Percentiles rank a stretch among this genome's conserved stretches.
phyloP scores from a whole-genome alignment of 2,888 invertebrate genomes.

The Pelosia muscerda region DNA sequence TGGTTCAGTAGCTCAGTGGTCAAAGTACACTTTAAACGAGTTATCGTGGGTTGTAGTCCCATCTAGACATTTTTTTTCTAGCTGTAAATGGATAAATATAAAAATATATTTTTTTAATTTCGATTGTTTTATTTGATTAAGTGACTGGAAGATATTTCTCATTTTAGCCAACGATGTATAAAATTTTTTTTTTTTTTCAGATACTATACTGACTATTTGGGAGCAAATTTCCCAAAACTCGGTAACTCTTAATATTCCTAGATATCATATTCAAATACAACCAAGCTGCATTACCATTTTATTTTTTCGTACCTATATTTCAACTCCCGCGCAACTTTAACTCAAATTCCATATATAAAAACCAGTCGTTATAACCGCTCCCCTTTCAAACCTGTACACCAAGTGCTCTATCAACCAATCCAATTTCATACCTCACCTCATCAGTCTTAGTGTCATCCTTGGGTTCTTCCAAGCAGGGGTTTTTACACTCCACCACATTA shows the following conservation, averaged over 20 bases:
- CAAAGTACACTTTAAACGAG: too few species aligned
- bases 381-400: conserved; percentile 92
- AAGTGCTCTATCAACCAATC: conserved; percentile 91
- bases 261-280: neutral
- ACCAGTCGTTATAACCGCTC: conserved; percentile 35
- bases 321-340: conserved; percentile 30
- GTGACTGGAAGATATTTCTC: too few species aligned
- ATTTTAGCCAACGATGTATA: too few species aligned
- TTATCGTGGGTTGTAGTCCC: too few species aligned
- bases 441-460: conserved; percentile 78
- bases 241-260: too few species aligned
- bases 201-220: too few species aligned
- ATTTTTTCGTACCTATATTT: too few species aligned
- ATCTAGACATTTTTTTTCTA: neutral
- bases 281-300: neutral
- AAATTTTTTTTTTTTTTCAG: neutral
- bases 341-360: neutral
- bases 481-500: conserved; percentile 75
- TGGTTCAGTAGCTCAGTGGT: too few species aligned
- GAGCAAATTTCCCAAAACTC: too few species aligned
- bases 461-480: conserved; percentile 69
- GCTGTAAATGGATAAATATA: too few species aligned
- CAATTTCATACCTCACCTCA: conserved; percentile 91
- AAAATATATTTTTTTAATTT: too few species aligned
- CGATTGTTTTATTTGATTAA: too few species aligned